A percentile compares a stretch with the other conserved stretches of the same genome.
phyloP scores from a whole-genome alignment of 2,888 invertebrate species.

The Pammene fasciana region DNA sequence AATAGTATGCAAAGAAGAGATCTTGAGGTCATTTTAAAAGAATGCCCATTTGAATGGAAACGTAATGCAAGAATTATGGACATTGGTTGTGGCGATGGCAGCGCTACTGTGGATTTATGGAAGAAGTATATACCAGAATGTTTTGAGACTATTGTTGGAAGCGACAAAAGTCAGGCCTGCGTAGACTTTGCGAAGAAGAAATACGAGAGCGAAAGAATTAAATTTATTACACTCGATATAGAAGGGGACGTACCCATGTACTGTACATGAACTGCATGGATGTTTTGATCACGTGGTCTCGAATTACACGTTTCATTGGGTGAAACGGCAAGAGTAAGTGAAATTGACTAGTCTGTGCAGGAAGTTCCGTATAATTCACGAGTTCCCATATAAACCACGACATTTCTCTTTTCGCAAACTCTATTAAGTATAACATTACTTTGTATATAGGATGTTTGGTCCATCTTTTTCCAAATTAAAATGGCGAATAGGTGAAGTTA shows the following conservation, averaged over 20 bases:
- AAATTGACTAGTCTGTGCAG: too few species aligned
- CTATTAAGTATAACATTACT: too few species aligned
- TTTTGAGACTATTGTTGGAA: constrained; percentile 24
- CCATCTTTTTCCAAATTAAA: too few species aligned
- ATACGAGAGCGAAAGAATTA: constrained; percentile 14
- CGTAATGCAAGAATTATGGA: constrained; percentile 3
- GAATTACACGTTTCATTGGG: constrained; percentile 36
- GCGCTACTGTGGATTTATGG: neutral
- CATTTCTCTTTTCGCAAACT: too few species aligned
- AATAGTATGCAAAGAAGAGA: constrained; percentile 13
- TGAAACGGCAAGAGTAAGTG: constrained; percentile 32
- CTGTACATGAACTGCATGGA: constrained; percentile 1
- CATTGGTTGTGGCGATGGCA: constrained; percentile 15
- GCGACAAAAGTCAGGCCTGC: constrained; percentile 19
- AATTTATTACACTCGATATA: constrained; percentile 27
- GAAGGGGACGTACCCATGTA: neutral
- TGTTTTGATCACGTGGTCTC: constrained; percentile 38
- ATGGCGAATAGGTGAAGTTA: too few species aligned
- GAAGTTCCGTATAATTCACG: too few species aligned
- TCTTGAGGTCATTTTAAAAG: constrained; percentile 7
- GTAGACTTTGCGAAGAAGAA: constrained; percentile 23
- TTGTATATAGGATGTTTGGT: too few species aligned
- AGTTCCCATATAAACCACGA: too few species aligned
- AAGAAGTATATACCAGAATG: constrained; percentile 1
- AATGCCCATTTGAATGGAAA: constrained; percentile 1